phyloP scores from a whole-genome alignment of 53 echinoderm and acorn worm species.

The Actinopyga echinites region DNA sequence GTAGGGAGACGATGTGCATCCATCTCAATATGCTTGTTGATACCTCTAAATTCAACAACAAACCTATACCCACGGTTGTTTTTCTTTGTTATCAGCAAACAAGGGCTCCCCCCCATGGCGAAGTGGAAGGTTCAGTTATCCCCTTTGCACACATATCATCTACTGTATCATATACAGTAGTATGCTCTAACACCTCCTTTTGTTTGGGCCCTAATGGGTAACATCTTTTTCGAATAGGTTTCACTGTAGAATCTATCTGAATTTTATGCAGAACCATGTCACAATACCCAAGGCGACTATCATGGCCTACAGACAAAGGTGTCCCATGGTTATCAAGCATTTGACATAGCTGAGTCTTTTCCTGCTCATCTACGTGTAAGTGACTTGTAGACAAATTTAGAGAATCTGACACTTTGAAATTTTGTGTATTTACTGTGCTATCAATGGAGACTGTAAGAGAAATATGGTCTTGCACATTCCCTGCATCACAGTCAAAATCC shows the following conservation, averaged over 20 bases:
- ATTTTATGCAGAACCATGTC: constrained; percentile 35
- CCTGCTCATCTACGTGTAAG: neutral
- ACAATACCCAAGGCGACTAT: constrained; percentile 36
- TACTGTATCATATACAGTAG: neutral
- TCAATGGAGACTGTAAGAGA: neutral
- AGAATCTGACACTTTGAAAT: constrained; percentile 7
- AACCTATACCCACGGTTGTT: constrained; percentile 45
- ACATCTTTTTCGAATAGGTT: constrained; percentile 25
- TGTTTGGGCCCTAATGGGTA: constrained; percentile 42
- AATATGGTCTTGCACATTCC: neutral
- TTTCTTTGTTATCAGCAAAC: constrained; percentile 32
- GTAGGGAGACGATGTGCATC: constrained; percentile 35
- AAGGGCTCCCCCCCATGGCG: constrained; percentile 53
- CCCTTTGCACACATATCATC: too few species aligned
- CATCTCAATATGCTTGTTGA: constrained; percentile 45
- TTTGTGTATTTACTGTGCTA: neutral
- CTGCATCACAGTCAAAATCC: neutral
- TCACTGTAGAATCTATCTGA: constrained; percentile 11
- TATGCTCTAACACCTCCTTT: constrained; percentile 35
- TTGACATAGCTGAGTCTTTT: neutral
- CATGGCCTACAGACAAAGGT: constrained; percentile 30
- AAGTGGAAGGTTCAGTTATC: constrained; percentile 20
- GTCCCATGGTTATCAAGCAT: constrained; percentile 25
- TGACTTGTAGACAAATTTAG: constrained; percentile 10
- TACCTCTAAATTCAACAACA: constrained; percentile 45